Conservation (phyloP, 1,140 invertebrate genomes). For the Bombus sylvicola region DNA sequence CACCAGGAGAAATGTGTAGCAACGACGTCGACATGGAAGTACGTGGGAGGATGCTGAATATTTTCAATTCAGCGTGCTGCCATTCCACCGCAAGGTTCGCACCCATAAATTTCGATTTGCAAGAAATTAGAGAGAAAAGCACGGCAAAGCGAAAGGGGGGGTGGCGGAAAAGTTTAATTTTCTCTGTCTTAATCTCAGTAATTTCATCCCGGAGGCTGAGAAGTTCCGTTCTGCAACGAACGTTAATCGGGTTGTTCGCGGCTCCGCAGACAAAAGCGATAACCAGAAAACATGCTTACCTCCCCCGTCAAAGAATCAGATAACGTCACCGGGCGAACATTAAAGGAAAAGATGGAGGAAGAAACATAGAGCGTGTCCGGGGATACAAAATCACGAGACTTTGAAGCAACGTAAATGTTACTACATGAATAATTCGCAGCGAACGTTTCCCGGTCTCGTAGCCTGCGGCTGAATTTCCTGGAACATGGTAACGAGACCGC, state of each 20-base stretch:
- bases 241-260: conserved; percentile 47
- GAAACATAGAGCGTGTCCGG: too few species aligned
- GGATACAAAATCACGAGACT: conserved; percentile 41
- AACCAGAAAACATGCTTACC: conserved; percentile 33
- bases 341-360: neutral
- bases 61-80: neutral
- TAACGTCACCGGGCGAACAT: conserved; percentile 25
- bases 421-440: conserved; percentile 57
- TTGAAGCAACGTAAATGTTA: conserved; percentile 55
- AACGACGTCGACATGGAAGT: neutral
- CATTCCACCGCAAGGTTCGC: neutral
- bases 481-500: conserved; percentile 60
- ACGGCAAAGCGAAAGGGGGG: neutral
- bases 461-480: conserved; percentile 47
- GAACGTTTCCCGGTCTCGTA: conserved; percentile 43
- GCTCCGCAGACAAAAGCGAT: conserved; percentile 36
- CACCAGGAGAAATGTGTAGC: neutral
- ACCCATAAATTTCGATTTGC: conserved; percentile 48
- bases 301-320: conserved; percentile 18
- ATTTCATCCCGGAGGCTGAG: conserved; percentile 27
- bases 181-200: conserved; percentile 47
- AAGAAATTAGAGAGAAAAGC: conserved; percentile 27
- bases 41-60: too few species aligned
- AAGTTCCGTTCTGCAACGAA: conserved; percentile 32
- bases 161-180: conserved; percentile 41